phyloP scores from a whole-genome alignment of 2,888 invertebrate genomes.

The Helicoverpa assulta region DNA sequence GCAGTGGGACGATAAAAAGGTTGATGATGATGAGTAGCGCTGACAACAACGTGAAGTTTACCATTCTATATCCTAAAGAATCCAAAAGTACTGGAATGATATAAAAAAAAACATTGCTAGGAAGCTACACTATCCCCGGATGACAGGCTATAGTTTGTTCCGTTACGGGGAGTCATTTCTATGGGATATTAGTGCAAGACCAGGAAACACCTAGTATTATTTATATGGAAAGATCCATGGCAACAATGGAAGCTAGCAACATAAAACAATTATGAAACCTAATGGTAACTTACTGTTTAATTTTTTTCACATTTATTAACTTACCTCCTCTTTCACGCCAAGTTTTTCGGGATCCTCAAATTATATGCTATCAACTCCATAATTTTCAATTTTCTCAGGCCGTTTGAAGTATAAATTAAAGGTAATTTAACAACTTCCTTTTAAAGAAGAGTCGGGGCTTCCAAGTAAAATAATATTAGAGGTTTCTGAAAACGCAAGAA shows the following conservation, averaged over 20 bases:
- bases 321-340: slow-evolving; percentile 33
- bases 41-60: no score
- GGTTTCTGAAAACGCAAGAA: slow-evolving; percentile 41
- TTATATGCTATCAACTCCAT: slow-evolving; percentile 56
- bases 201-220: no score
- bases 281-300: slow-evolving; percentile 45
- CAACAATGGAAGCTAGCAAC: slow-evolving; percentile 3
- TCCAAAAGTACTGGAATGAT: no score
- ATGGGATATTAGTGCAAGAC: no score
- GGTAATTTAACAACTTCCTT: slow-evolving; percentile 56
- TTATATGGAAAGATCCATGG: no score
- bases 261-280: slow-evolving; percentile 14
- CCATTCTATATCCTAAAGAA: no score
- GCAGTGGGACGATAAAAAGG: no score
- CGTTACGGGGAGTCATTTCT: no score
- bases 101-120: no score
- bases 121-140: no score
- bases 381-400: slow-evolving; percentile 56
- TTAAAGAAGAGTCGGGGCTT: slow-evolving; percentile 35
- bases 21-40: no score
- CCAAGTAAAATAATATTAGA: slow-evolving; percentile 48
- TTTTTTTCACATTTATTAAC: slow-evolving; percentile 30
- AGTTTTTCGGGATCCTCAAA: slow-evolving; percentile 43
- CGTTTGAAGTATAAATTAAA: slow-evolving; percentile 61
- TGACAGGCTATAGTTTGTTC: no score